Evolutionary conservation across 2,888 invertebrate genomes (phyloP), one percentile per base, ranked within the genome.

Genomic region (Diarsia mendica): DNA sequence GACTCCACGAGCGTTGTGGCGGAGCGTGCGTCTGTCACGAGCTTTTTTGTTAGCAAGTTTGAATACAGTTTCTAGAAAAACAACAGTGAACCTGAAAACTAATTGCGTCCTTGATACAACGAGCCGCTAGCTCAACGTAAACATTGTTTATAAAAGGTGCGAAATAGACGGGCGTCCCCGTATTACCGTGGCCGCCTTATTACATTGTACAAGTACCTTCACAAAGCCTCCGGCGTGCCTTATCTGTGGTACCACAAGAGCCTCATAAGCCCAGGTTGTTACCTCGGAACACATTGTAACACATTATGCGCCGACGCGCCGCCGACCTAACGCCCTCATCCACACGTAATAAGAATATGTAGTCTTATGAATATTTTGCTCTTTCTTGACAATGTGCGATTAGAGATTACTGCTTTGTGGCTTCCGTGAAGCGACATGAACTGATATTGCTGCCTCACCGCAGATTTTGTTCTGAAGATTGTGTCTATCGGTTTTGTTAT

Each of bases 201-300:
- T 95, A 95, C 94, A 93, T 92, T 91, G 91, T 91, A 92, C 89
- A 92, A 93, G 93, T 91, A 92, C 92, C 93, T 92, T 88, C 87
- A 92, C 94, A 93, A 93, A 94, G 94, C 93, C 94, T 92, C 91
- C 90, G 88, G 89, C 95, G 95, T 95, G 95, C 95, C 95, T 95
- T 96, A 95, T 95, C 95, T 94, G 92, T 90, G 91, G 92, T 88
- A 91, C 92, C 94, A 91, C 90, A 90, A 92, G 93, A 93, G 93
- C 92, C 92, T 93, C 93, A 93, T 95, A 95, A 95, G 94, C 95
- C 88, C 93, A 93, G 92, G 94, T 95, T 94, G 95, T 94, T 95
- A 95, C 95, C 94, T 94, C 92, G 84, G 91, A 94, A 95, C 94
- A 95, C 94, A 95, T 95, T 95, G 95, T 94, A 94, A 90, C 94